Evolutionary conservation across 2,888 invertebrate species (phyloP).

Genomic region (Chromoteleia sp.): DNA sequence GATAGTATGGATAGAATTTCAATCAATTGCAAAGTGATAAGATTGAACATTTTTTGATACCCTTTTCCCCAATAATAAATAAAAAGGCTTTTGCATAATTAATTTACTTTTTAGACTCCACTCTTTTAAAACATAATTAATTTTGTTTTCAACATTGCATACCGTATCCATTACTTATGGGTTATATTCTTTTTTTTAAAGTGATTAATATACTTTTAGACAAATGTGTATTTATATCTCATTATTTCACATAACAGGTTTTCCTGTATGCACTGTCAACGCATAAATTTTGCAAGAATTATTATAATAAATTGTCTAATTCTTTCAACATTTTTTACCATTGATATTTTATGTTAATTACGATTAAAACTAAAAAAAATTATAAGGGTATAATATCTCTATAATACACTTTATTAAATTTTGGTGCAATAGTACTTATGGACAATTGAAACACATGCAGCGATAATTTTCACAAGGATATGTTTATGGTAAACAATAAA

Average conservation of each 20-base stretch:
- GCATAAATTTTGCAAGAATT: not conserved
- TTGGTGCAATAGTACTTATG: not conserved
- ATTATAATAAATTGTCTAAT: too few species aligned
- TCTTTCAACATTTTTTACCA: too few species aligned
- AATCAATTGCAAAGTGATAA: not conserved
- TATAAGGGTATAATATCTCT: too few species aligned
- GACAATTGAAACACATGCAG: not conserved
- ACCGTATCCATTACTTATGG: not conserved
- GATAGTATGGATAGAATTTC: too few species aligned
- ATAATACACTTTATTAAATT: not conserved
- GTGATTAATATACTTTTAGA: slow-evolving; percentile 6
- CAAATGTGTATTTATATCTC: not conserved
- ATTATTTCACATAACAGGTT: not conserved
- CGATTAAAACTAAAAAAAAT: not conserved
- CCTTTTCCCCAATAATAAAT: not conserved
- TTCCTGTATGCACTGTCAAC: not conserved
- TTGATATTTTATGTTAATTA: too few species aligned
- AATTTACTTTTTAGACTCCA: not conserved
- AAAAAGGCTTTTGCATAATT: not conserved
- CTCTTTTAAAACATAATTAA: slow-evolving; percentile 2
- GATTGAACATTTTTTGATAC: too few species aligned
- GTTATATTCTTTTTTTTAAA: not conserved
- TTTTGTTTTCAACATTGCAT: not conserved
- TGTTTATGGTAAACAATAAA: not conserved
- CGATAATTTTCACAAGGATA: not conserved